Evolutionary conservation across 2,888 invertebrate genomes (phyloP), one percentile per base, ranked within the genome.

Genomic region (Drosophila testacea): DNA sequence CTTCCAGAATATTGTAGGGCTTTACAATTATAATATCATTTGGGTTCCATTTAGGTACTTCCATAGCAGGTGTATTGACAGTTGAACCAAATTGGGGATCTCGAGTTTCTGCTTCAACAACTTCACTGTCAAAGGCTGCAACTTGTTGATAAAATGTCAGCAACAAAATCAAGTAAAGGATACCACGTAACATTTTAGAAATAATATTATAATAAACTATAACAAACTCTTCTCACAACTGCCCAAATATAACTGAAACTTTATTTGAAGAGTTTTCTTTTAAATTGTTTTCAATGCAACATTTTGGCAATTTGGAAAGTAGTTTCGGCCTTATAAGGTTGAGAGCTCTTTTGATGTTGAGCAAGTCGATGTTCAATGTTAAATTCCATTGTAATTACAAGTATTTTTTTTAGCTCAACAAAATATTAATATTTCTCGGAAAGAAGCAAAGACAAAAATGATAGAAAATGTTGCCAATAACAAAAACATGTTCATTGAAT

Each of bases 1-100:
- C 76, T 62, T 89, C 82, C 61, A 91, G 73, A 52, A 91, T 89
- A 56, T 91, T 90, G 61, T 91, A 91, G 5, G 90, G 88, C 46
- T 74, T 81, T 28, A 90, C 83, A 13, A 77, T 39, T 28, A 89
- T 47, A 1, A 71, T 42, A 11, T 64, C 68, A 16, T 52, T 72
- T 2, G 57, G 34, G 3, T 13, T 65, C 72, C 68, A 71, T 1
- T 39, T n/a, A 1, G 50, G 22, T 27, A 22, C 6, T 27, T 55
- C 54, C 44, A 56, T 7, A 11, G 41, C 44, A 1, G 56, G 47
- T 13, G 36, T 30, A 6, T 56, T 47, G 32, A 6, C 39, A 30
- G 32, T 30, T 9, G 34, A 34, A 11, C 44, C 67, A 0, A 54
- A 10, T 6, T 47, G 56, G 3, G 56, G 36, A 50, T 42, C 56